phyloP scores from a whole-genome alignment of 2,113 vertebrate genomes.

The Synchiropus splendidus region DNA sequence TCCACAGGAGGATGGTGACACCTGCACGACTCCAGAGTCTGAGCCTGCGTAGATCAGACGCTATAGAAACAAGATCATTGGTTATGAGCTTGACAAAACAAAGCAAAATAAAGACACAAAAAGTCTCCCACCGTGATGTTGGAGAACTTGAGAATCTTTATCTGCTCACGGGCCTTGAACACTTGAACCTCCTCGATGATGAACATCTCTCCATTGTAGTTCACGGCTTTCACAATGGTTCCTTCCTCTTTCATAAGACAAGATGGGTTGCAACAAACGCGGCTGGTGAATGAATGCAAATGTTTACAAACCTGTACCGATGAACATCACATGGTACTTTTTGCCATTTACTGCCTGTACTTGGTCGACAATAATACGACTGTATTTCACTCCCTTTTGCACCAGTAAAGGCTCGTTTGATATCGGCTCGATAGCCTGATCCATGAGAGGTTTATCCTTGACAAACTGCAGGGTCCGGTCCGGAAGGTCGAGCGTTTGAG shows the following conservation, averaged over 20 bases:
- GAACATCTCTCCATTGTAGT: conserved; percentile 62
- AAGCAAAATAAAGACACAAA: too few species aligned
- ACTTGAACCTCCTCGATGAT: conserved; percentile 73
- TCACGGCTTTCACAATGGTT: conserved; percentile 70
- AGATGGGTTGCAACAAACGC: too few species aligned
- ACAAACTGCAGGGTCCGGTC: conserved; percentile 69
- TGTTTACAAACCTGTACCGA: conserved; percentile 66
- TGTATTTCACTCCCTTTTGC: conserved; percentile 54
- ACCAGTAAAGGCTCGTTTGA: conserved; percentile 53
- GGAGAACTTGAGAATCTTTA: conserved; percentile 64
- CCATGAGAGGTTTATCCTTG: conserved; percentile 65
- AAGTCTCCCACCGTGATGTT: conserved; percentile 50
- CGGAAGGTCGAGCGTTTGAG: conserved; percentile 55
- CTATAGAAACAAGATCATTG: conserved; percentile 16
- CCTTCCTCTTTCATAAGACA: conserved; percentile 46
- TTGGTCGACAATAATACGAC: conserved; percentile 60
- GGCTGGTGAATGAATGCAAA: background rate
- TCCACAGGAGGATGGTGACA: conserved; percentile 58
- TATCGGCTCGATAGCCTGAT: conserved; percentile 56
- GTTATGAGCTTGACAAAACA: too few species aligned
- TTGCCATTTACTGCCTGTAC: conserved; percentile 46
- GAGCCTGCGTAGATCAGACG: conserved; percentile 67
- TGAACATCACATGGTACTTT: conserved; percentile 63
- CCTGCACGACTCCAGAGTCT: conserved; percentile 55
- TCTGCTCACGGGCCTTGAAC: conserved; percentile 46